These are phyloP conservation scores for Noctua fimbriata DNA, from an alignment of 2,888 invertebrate species.

Conservation along the genomic window DNA sequence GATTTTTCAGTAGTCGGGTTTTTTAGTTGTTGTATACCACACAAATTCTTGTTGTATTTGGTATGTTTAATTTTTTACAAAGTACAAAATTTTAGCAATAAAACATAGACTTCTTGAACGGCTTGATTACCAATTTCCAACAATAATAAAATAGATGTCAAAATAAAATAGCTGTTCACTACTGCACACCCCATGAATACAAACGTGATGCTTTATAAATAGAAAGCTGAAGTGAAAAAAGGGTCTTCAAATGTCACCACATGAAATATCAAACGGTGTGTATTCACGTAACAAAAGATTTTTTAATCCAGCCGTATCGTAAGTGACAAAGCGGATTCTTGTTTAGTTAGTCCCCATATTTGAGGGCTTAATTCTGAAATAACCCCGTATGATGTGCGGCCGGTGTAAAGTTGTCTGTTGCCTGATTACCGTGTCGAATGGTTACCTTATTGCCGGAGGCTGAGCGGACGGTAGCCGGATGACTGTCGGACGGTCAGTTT, in stretches of 20 bases:
- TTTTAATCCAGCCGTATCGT: slow-evolving; percentile 24
- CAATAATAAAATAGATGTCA: not conserved
- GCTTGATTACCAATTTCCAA: not conserved
- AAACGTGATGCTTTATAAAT: not conserved
- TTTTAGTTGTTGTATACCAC: no score
- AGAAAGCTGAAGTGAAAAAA: not conserved
- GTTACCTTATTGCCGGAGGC: slow-evolving; percentile 29
- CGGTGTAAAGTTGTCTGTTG: slow-evolving; percentile 45
- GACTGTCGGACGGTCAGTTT: not conserved
- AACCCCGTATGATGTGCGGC: slow-evolving; percentile 36
- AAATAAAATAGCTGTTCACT: not conserved
- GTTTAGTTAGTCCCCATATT: slow-evolving; percentile 37
- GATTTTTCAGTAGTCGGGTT: no score
- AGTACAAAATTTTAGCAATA: not conserved
- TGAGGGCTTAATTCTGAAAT: slow-evolving; percentile 26
- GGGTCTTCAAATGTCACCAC: not conserved
- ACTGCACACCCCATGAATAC: not conserved
- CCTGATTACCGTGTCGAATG: slow-evolving; percentile 43
- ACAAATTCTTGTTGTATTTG: no score
- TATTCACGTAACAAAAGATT: slow-evolving; percentile 11
- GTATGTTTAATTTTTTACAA: not conserved
- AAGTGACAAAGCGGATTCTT: slow-evolving; percentile 8
- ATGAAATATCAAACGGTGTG: slow-evolving; percentile 22
- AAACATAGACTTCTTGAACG: not conserved
- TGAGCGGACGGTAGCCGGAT: not conserved